phyloP scores from a whole-genome alignment of 2,113 vertebrate species.

The Theropithecus gelada region DNA sequence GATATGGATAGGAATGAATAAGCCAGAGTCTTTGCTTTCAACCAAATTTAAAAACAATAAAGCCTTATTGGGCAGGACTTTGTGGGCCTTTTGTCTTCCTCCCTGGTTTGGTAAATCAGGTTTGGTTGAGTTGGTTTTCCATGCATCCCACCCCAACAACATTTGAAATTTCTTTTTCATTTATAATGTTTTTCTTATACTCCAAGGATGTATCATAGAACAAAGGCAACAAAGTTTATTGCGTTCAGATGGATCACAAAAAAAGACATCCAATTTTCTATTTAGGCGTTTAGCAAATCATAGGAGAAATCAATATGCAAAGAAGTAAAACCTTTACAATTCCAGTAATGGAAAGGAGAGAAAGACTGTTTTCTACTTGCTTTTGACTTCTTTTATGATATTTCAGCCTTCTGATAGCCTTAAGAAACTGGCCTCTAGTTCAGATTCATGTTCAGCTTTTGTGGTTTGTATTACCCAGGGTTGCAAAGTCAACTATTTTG shows the following conservation, averaged over 20 bases:
- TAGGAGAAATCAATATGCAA: neutral
- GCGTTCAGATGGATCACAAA: neutral
- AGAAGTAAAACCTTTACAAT: neutral
- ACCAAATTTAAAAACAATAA: constrained; percentile 16
- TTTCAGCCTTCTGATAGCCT: neutral
- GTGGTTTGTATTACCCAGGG: neutral
- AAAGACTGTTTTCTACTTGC: neutral
- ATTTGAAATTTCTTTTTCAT: constrained; percentile 11
- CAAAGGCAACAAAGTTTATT: neutral
- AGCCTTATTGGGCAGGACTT: neutral
- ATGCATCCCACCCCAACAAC: neutral
- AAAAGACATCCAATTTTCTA: constrained; percentile 15
- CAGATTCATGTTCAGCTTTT: neutral
- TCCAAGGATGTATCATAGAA: neutral
- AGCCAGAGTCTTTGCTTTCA: constrained; percentile 29
- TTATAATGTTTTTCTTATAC: neutral
- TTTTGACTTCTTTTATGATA: neutral
- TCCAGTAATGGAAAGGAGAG: neutral
- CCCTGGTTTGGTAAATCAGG: neutral
- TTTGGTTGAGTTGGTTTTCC: neutral
- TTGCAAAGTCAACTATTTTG: neutral
- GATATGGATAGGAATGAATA: neutral
- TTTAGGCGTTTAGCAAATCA: neutral
- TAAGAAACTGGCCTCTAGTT: neutral
- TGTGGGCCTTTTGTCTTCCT: neutral